Evolutionary conservation across 1,140 invertebrate species (phyloP), one percentile per base, ranked within the genome.

Genomic region (Drosophila sproati): DNA sequence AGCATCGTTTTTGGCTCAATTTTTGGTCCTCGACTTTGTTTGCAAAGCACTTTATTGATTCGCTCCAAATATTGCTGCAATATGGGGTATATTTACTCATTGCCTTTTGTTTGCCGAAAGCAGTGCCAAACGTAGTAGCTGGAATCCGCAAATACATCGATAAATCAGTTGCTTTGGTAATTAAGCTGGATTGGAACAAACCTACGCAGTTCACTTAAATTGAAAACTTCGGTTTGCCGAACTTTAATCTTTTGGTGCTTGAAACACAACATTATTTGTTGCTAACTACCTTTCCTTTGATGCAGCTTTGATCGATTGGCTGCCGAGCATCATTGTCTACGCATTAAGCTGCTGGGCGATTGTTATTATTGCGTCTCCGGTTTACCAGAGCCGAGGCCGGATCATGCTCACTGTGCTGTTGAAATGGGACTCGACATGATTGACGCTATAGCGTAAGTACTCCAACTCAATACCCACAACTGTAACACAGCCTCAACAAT

Each of bases 341-440:
- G 97, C 74, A 98, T 98, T 92, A 98, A 98, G 93, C 94, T 98
- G 20, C 94, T 98, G 2, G 98, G 98, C 2, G 98, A 98, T 93
- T 98, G 98, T 93, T 98, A 99, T 93, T 98, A 98, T 93, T 98
- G 98, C 92, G 97, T 98, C 8, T 97, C 96, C 6, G 97, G 98
- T 3, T 93, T 98, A 52, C 97, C 97, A 0, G 97, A 98, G 92
- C 95, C 97, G 0, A 93, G 97, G 51, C 95, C 96, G 35, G 97
- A 98, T 94, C 98, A 98, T 88, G 98, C 97, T 68, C 96, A 97
- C 75, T 98, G 97, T 93, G 98, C 97, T 88, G 97, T 99, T 1
- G 97, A 98, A 93, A 98, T 99, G 98, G 98, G 98, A 28, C 93
- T 98, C 43, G 98, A 98, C 92, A 98, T 98, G 98, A 98, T 99